phyloP scores from a whole-genome alignment of 2,888 invertebrate genomes.

The Ornithoptera priamus region DNA sequence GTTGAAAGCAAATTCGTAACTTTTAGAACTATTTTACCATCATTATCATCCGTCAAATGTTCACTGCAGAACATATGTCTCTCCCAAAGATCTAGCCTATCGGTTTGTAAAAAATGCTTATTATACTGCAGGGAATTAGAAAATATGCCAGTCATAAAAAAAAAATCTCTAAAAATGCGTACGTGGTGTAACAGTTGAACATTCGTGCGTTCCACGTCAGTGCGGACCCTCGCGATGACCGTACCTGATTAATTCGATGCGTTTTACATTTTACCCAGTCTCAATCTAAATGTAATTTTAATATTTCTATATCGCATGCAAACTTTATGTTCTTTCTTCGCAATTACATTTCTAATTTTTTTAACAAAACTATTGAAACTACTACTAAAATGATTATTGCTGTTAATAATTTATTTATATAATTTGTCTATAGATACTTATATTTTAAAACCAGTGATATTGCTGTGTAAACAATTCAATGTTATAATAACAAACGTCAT shows the following conservation, averaged over 20 bases:
- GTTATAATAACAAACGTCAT: slow-evolving; percentile 2
- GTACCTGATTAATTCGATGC: slow-evolving; percentile 34
- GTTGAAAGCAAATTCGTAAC: too few relatives aligned
- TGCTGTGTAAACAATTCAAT: slow-evolving; percentile 1
- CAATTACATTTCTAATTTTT: not conserved
- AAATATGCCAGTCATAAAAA: not conserved
- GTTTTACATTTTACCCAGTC: slow-evolving; percentile 12
- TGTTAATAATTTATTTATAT: too few relatives aligned
- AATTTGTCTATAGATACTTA: not conserved
- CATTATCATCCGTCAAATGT: too few relatives aligned
- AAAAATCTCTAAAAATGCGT: slow-evolving; percentile 28
- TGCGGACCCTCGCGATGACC: slow-evolving; percentile 62
- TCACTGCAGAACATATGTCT: too few relatives aligned
- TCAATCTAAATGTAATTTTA: not conserved
- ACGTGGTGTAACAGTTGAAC: slow-evolving; percentile 41
- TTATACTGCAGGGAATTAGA: not conserved
- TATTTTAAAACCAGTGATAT: not conserved
- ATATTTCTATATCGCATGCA: not conserved
- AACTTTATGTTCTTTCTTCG: not conserved
- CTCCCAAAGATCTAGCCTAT: too few relatives aligned
- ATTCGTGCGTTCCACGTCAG: slow-evolving; percentile 64
- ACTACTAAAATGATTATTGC: too few relatives aligned
- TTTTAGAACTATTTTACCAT: too few relatives aligned
- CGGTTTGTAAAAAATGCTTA: too few relatives aligned
- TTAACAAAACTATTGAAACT: not conserved